Evolutionary conservation across 2,888 invertebrate species (phyloP), one percentile per base, ranked within the genome.

Genomic region (Aporophyla nigra): DNA sequence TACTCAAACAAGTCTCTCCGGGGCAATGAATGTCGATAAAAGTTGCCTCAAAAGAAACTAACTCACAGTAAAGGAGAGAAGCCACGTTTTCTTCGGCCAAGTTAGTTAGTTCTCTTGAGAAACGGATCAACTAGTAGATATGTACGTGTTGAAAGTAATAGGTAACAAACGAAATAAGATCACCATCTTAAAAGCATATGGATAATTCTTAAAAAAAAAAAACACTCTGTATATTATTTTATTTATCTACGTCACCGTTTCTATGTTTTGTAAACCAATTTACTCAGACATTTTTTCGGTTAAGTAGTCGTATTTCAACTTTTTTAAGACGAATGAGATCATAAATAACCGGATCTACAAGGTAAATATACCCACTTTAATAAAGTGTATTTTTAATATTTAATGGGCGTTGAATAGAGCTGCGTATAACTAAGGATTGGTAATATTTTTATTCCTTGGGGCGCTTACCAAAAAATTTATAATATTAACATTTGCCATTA

Each of bases 1-100:
- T 86, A 86, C 76, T 69, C 58, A 75, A 75, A 85, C 67, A 84
- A 76, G 51, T 86, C 75, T 76, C 84, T 46, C n/a, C 19, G 78
- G 86, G 21, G 72, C 71, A 67, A 74, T 85, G 27, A 65, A 62
- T 67, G 85, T 77, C 76, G 73, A 77, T 75, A 85, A 62, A 76
- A 77, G 58, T 86, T 74, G 33, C n/a, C 53, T 62, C 63, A 75
- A 78, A 71, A 75, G 78, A 74, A 76, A 83, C 65, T 78, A 77
- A 72, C 59, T 72, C 49, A 40, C 19, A 46, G 53, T 67, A 80
- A 67, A 73, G 65, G 76, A 75, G 53, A 66, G 51, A 49, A 62
- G 59, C 46, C n/a, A 82, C 27, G 58, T 82, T 79, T 79, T 73
- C 59, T 75, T 77, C 46, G 53, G 59, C 62, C 56, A 67, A 63